Evolutionary conservation across 2,797 vertebrate species (phyloP), one percentile per base, ranked within the genome.

Genomic region (Melanotaenia pygmaea): DNA sequence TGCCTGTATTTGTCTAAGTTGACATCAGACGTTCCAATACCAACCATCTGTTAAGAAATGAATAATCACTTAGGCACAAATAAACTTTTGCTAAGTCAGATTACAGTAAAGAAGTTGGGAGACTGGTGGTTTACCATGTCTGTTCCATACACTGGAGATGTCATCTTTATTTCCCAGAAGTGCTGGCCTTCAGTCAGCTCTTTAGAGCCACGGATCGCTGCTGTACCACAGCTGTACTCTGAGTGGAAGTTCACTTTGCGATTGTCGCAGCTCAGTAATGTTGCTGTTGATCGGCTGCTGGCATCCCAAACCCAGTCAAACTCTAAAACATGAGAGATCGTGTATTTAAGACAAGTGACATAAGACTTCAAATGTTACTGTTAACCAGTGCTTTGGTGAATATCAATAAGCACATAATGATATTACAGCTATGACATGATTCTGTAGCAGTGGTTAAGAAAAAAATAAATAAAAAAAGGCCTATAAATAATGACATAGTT

Each of bases 121-220:
- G 3, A 14, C 37, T 20, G 13, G 35, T 71, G 11, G 16, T 94
- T 20, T 92, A 98, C 98, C 98, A 99, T 99, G 83, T 99, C 98
- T 1, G 97, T 99, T 81, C 97, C 98, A 0, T 99, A 99, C 51
- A 99, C 97, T 0, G 97, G 97, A 0, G 98, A 99, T 0, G 97
- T 99, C 98, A 99, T 99, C 93, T 99, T 99, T 86, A 99, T 97
- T 92, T 99, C 98, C 98, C 98, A 99, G 92, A 99, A 99, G 90
- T 99, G 98, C 82, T 99, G 97, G 22, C 98, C 97, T 0, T 99
- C 97, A 0, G 91, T 93, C 76, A 99, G 95, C 85, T 98, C 96
- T 79, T 96, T 98, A 88, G 95, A 96, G 53, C 97, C 97, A 0
- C 97, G 95, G 73, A 99, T 95, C 13, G 98, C 98, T 0, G 98